Percentiles rank a stretch among this genome's conserved stretches.
Conservation (phyloP, 37 sponge, comb jelly and placozoan genomes). For the Diacarnus erythraeanus region DNA sequence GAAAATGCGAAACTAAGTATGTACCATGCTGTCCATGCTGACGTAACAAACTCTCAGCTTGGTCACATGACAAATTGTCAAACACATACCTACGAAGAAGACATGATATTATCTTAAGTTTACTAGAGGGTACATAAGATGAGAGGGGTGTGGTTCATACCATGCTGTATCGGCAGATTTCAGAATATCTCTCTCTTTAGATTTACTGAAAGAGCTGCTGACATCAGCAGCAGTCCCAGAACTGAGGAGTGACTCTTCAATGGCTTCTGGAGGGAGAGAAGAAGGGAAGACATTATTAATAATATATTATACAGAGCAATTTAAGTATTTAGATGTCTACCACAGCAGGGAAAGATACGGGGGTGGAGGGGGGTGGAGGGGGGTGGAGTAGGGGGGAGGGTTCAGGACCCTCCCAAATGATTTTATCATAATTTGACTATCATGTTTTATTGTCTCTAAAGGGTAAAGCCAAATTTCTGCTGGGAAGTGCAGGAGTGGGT, state of each 20-base stretch:
- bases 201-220: not conserved
- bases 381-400: not conserved
- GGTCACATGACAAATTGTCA: conserved; percentile 57
- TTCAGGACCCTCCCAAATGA: too few species aligned
- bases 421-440: too few species aligned
- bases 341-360: not conserved
- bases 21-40: conserved; percentile 54
- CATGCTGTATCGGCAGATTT: conserved; percentile 13
- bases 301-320: too few species aligned
- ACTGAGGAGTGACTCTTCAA: not conserved
- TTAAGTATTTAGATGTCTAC: too few species aligned
- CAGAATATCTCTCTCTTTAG: not conserved
- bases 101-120: too few species aligned
- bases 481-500: too few species aligned
- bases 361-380: not conserved
- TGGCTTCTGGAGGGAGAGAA: too few species aligned
- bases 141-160: not conserved
- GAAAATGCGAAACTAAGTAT: conserved; percentile 58
- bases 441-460: too few species aligned
- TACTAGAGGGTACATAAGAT: too few species aligned
- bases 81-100: conserved; percentile 57
- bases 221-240: too few species aligned
- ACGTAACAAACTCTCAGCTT: conserved; percentile 50
- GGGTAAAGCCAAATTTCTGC: too few species aligned
- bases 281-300: too few species aligned